Evolutionary conservation across 2,113 vertebrate species (phyloP), one percentile per base, ranked within the genome.

Genomic region (Cyanoliseus patagonus): DNA sequence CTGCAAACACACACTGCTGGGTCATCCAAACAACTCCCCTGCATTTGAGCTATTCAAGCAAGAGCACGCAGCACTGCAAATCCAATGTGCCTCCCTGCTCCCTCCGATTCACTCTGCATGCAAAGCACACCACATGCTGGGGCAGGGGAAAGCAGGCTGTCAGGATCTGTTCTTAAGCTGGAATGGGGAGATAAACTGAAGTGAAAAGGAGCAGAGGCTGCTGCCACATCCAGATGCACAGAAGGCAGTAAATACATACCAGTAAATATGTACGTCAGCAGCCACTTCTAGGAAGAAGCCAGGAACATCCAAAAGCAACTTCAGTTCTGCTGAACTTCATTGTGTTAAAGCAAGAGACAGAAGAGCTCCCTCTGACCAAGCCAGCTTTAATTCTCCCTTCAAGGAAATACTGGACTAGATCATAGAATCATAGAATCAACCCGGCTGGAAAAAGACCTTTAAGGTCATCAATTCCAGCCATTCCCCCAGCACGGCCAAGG

Each of bases 161-260:
- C 51, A n/a, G 87, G 53, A 78, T 70, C 69, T 73, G 86, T 83
- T 67, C 94, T 75, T 85, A 82, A 90, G 94, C 86, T 57, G 52
- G 57, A 95, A 95, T 19, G 39, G 57, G 46, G 17, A 83, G 86
- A 94, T 91, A 92, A 95, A 66, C 83, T 94, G 74, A 46, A 88
- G 77, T 8, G 41, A 59, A 91, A 89, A 88, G 74, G 73, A 68
- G 49, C 88, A 59, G 80, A 94, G 70, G 70, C 90, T 94, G 90
- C 72, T 76, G 51, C 69, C 68, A 67, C 35, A 85, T 59, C 83
- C 49, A 64, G 79, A 70, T 20, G 88, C 86, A 90, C 76, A 75
- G 46, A 75, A 66, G 67, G 44, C 61, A 90, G 85, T 35, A 79
- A 92, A 86, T 52, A 73, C 11, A 20, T 62, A 91, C 73, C 66